A percentile compares a stretch with the other conserved stretches of the same genome.
Conservation (phyloP, 2,888 invertebrate genomes). For the Hyposoter didymator region DNA sequence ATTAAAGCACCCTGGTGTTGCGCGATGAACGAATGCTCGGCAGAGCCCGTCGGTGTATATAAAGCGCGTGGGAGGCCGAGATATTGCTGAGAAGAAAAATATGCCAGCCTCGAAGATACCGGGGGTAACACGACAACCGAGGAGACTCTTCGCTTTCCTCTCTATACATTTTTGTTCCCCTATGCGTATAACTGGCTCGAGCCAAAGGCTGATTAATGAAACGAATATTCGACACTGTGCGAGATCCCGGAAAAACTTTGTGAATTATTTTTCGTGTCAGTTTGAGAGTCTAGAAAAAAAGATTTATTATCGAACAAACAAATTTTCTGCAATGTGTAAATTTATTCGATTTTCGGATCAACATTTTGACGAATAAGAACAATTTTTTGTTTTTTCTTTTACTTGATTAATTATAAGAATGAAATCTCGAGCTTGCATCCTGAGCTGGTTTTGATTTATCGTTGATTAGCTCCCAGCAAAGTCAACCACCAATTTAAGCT, state of each 20-base stretch:
- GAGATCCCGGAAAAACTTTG: slow-evolving; percentile 63
- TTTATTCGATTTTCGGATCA: slow-evolving; percentile 12
- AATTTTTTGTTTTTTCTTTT: background rate
- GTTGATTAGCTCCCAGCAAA: slow-evolving; percentile 8
- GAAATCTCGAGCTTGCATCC: background rate
- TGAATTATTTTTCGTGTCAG: slow-evolving; percentile 51
- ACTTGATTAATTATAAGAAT: background rate
- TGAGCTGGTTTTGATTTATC: slow-evolving; percentile 18
- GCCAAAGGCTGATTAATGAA: slow-evolving; percentile 79
- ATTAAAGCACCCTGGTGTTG: slow-evolving; percentile 73
- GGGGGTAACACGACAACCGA: slow-evolving; percentile 76
- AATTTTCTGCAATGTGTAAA: slow-evolving; percentile 16
- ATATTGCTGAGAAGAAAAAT: slow-evolving; percentile 76
- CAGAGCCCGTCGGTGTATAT: slow-evolving; percentile 53
- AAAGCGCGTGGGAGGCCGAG: slow-evolving; percentile 74
- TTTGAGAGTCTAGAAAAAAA: slow-evolving; percentile 19
- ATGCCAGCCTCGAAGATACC: slow-evolving; percentile 71
- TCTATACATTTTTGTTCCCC: slow-evolving; percentile 15
- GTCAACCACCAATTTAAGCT: slow-evolving; percentile 25
- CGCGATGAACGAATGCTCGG: slow-evolving; percentile 51
- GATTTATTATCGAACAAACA: slow-evolving; percentile 38
- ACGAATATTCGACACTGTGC: slow-evolving; percentile 66
- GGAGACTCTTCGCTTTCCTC: slow-evolving; percentile 59
- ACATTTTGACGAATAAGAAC: background rate
- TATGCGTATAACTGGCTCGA: slow-evolving; percentile 62